These are phyloP conservation scores for Crocallis elinguaria DNA, from an alignment of 2,888 invertebrate species.

Conservation along the genomic window DNA sequence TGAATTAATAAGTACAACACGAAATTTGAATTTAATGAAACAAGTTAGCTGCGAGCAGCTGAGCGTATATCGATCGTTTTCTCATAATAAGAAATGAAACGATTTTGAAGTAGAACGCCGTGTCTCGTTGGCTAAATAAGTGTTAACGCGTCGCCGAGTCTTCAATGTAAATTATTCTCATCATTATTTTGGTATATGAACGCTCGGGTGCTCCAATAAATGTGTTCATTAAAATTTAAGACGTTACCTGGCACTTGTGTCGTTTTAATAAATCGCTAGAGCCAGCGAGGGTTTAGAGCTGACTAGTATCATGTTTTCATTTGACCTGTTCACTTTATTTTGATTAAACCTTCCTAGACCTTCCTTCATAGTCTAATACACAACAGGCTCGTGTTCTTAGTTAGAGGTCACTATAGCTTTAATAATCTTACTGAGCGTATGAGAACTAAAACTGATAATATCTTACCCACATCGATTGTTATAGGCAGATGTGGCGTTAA, in stretches of 20 bases:
- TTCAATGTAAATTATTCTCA: slow-evolving; percentile 35
- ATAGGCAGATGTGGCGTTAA: too few relatives aligned
- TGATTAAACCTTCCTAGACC: not conserved
- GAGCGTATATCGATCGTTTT: slow-evolving; percentile 74
- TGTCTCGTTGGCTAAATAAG: slow-evolving; percentile 35
- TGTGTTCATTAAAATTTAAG: slow-evolving; percentile 23
- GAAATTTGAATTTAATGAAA: slow-evolving; percentile 86
- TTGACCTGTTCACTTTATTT: not conserved
- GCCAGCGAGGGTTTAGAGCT: not conserved
- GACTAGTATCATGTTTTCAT: not conserved
- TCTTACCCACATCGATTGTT: too few relatives aligned
- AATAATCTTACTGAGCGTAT: too few relatives aligned
- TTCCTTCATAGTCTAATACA: too few relatives aligned
- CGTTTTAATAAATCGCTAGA: slow-evolving; percentile 16
- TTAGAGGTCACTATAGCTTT: too few relatives aligned
- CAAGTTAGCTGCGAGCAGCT: slow-evolving; percentile 80
- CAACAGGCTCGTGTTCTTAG: too few relatives aligned
- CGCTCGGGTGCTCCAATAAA: slow-evolving; percentile 14
- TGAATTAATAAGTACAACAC: slow-evolving; percentile 85
- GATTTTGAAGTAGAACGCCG: slow-evolving; percentile 30
- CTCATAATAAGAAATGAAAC: slow-evolving; percentile 59
- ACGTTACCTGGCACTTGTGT: slow-evolving; percentile 13
- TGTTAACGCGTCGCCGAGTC: slow-evolving; percentile 32
- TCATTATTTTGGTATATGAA: slow-evolving; percentile 27
- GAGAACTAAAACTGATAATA: not conserved